Evolutionary conservation across 1,140 invertebrate species (phyloP).

Genomic region (Radopholus similis): DNA sequence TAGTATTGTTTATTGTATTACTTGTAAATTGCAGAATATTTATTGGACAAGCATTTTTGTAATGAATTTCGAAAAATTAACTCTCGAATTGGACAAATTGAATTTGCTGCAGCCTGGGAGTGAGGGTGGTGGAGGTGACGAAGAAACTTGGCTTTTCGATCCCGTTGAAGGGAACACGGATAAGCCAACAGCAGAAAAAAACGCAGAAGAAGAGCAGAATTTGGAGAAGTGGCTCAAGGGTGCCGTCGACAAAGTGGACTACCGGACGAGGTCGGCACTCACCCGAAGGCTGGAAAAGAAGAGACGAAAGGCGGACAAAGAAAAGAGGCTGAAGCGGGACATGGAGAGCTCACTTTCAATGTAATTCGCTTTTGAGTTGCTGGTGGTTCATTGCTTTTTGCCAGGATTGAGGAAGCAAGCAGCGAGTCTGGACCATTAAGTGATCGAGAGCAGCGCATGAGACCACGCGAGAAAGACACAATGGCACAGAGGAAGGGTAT

Average conservation of each 20-base stretch:
- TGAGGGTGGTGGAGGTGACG: constrained; percentile 1
- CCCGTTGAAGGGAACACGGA: neutral
- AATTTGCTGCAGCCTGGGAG: constrained; percentile 17
- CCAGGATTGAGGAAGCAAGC: constrained; percentile 16
- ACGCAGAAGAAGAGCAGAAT: constrained; percentile 14
- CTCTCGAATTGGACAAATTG: constrained; percentile 1
- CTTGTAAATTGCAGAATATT: too few relatives aligned
- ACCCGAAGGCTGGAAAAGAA: constrained; percentile 31
- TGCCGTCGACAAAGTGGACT: constrained; percentile 29
- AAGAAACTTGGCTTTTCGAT: constrained; percentile 30
- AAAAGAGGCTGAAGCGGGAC: neutral
- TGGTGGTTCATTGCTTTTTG: too few relatives aligned
- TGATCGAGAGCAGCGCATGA: constrained; percentile 7
- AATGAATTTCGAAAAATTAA: constrained; percentile 18
- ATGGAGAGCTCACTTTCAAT: constrained; percentile 16
- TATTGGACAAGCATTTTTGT: too few relatives aligned
- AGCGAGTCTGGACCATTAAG: constrained; percentile 12
- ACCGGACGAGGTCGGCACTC: constrained; percentile 25
- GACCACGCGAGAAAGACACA: constrained; percentile 14
- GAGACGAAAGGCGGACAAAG: constrained; percentile 23
- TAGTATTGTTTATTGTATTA: too few relatives aligned
- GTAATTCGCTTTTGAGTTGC: too few relatives aligned
- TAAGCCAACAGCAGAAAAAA: neutral
- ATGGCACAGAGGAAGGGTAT: constrained; percentile 5
- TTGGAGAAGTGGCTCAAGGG: constrained; percentile 29